phyloP scores from a whole-genome alignment of 2,797 vertebrate species.

The Cichlasoma orientale region DNA sequence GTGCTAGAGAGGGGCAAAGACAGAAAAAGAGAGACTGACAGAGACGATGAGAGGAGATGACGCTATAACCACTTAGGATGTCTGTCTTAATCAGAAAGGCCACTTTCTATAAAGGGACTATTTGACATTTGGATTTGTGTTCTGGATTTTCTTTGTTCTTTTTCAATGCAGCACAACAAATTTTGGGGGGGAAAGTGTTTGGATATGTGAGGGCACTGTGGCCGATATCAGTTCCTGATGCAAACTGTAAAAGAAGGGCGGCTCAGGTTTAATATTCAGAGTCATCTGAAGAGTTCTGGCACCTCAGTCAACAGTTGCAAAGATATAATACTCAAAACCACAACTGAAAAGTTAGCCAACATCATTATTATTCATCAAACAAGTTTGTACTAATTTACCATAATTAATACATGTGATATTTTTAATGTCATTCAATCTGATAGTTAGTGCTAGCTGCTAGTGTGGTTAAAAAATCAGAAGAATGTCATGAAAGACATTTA shows the following conservation, averaged over 20 bases:
- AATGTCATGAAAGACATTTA: not conserved
- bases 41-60: constrained; percentile 40
- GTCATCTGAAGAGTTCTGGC: not conserved
- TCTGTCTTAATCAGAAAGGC: constrained; percentile 52
- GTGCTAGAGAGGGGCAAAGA: constrained; percentile 5
- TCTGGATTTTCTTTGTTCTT: not conserved
- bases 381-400: not conserved
- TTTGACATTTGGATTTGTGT: constrained; percentile 55
- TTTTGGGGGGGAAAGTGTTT: not conserved
- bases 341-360: not conserved
- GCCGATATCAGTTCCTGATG: not conserved
- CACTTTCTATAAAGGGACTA: constrained; percentile 32
- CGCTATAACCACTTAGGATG: constrained; percentile 57
- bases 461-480: not conserved
- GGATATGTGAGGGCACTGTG: not conserved
- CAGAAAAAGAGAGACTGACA: constrained; percentile 9
- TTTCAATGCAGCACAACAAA: constrained; percentile 2
- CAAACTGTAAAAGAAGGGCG: not conserved
- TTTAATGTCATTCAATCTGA: not conserved
- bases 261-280: not conserved
- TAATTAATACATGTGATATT: not conserved
- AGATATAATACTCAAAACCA: not conserved
- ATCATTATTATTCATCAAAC: not conserved
- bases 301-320: not conserved
- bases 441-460: not conserved